Percentiles rank a stretch among this genome's conserved stretches.
Evolutionary conservation across 2,888 invertebrate genomes (phyloP).

Genomic region (Drosophila silvestris): DNA sequence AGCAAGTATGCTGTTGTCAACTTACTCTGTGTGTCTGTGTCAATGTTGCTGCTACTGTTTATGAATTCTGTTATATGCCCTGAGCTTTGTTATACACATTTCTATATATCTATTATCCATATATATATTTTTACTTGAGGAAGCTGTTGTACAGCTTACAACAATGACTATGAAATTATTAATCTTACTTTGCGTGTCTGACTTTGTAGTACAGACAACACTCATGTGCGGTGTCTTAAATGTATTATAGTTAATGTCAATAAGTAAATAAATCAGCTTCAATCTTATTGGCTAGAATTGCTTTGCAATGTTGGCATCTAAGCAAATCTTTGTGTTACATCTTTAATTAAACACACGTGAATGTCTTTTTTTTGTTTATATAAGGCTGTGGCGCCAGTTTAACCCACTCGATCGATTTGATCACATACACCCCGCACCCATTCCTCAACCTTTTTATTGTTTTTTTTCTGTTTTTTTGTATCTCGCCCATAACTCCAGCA

Average conservation of each 20-base stretch:
- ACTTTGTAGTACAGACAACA: background rate
- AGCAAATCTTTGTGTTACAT: constrained; percentile 46
- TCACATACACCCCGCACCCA: constrained; percentile 9
- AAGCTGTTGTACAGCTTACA: no score
- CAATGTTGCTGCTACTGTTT: background rate
- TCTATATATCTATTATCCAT: background rate
- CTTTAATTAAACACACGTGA: constrained; percentile 24
- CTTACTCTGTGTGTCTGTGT: background rate
- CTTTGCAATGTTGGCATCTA: background rate
- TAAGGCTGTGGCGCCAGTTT: constrained; percentile 37
- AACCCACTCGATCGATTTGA: constrained; percentile 37
- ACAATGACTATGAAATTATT: no score
- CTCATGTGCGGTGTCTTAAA: background rate
- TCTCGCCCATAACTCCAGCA: constrained; percentile 24
- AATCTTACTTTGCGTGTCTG: background rate
- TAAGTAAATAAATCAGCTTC: background rate
- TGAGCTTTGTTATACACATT: background rate
- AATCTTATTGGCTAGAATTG: background rate
- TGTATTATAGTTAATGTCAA: background rate
- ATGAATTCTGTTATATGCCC: background rate
- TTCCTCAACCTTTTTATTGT: constrained; percentile 7
- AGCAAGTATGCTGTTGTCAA: background rate
- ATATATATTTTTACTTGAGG: background rate
- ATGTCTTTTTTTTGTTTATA: background rate
- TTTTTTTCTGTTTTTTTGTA: background rate